A percentile compares a stretch with the other conserved stretches of the same genome.
Conservation (phyloP, 1,140 invertebrate species). For the Hydropsyche tenuis region DNA sequence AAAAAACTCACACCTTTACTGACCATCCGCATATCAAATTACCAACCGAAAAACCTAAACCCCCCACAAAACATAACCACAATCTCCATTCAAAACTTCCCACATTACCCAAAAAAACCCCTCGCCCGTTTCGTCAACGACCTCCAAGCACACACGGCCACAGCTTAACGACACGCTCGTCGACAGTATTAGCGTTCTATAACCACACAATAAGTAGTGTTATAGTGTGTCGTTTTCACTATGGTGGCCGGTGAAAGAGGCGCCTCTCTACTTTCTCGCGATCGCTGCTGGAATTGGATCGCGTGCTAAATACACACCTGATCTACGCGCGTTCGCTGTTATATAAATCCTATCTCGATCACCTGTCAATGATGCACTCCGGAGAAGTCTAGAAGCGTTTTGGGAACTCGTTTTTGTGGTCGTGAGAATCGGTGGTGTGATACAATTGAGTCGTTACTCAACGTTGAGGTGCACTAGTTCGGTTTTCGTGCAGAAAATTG, state of each 20-base stretch:
- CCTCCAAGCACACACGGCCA: not conserved
- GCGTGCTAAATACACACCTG: constrained; percentile 35
- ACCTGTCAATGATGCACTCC: not conserved
- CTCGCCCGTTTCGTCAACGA: not conserved
- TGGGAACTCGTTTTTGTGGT: too few relatives aligned
- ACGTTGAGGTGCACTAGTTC: too few relatives aligned
- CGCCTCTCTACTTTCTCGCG: constrained; percentile 33
- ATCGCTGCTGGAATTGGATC: constrained; percentile 37
- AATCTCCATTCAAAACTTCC: too few relatives aligned
- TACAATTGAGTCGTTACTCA: too few relatives aligned
- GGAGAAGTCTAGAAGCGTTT: too few relatives aligned
- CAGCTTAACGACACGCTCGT: not conserved
- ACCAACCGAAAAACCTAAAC: too few relatives aligned
- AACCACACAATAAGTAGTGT: not conserved
- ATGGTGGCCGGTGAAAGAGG: constrained; percentile 28
- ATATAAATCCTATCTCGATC: constrained; percentile 6
- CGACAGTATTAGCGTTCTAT: not conserved
- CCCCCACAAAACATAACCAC: too few relatives aligned
- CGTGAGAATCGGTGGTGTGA: too few relatives aligned
- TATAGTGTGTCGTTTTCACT: constrained; percentile 8
- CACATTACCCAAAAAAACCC: too few relatives aligned
- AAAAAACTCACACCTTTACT: too few relatives aligned
- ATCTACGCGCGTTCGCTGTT: not conserved
- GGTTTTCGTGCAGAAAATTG: too few relatives aligned
- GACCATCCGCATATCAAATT: too few relatives aligned